A percentile compares a stretch with the other conserved stretches of the same genome.
phyloP scores from a whole-genome alignment of 2,797 vertebrate genomes.

The Acanthopagrus latus region DNA sequence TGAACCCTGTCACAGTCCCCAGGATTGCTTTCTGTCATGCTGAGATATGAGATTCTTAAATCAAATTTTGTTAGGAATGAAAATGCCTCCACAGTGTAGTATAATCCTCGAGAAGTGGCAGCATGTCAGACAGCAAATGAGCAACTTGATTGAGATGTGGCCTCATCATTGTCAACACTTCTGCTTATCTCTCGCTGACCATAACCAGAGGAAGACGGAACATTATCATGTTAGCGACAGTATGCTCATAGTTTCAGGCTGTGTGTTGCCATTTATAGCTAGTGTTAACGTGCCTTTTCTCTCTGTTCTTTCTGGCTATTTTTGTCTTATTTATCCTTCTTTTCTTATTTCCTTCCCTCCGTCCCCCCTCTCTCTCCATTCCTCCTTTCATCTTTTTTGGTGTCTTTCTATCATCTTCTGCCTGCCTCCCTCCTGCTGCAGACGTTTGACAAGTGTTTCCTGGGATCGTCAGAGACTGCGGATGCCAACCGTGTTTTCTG shows the following conservation, averaged over 20 bases:
- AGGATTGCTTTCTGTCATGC: conserved; percentile 52
- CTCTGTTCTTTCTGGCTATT: conserved; percentile 35
- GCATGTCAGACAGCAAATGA: conserved; percentile 54
- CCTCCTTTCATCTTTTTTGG: neutral
- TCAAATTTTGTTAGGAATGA: conserved; percentile 45
- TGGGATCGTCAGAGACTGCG: conserved; percentile 97
- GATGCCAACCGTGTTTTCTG: conserved; percentile 97
- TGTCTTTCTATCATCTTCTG: neutral
- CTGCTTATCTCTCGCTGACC: conserved; percentile 30
- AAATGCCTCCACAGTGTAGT: conserved; percentile 23
- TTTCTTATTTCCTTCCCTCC: conserved; percentile 9
- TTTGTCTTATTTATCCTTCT: conserved; percentile 24
- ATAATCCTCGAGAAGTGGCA: conserved; percentile 52
- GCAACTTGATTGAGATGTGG: conserved; percentile 41
- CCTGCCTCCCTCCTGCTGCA: conserved; percentile 67
- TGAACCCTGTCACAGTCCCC: conserved; percentile 46
- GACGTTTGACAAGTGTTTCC: conserved; percentile 99
- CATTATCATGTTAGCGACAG: conserved; percentile 36
- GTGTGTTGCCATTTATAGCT: conserved; percentile 51
- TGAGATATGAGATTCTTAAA: conserved; percentile 54
- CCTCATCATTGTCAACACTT: conserved; percentile 37
- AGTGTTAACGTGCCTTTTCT: conserved; percentile 9
- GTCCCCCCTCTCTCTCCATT: neutral
- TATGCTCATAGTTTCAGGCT: conserved; percentile 26
- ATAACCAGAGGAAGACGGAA: conserved; percentile 24